Base-by-base conservation (phyloP, 2,113 vertebrate genomes). In the Natator depressus region DNA sequence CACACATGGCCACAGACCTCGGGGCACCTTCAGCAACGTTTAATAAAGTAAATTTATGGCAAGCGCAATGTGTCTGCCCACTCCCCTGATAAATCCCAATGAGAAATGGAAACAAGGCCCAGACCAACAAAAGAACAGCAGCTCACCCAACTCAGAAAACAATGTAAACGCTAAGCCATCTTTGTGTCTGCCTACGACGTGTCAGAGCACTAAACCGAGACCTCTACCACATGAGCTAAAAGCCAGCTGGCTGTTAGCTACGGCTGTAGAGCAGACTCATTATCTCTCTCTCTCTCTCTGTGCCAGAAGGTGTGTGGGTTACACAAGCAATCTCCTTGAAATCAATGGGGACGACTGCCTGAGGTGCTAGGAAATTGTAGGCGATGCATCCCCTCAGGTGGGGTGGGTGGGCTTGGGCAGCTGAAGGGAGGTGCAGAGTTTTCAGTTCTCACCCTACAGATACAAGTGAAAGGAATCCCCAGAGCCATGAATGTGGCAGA, bases 1-100 rank as follows among this genome's bases (percentile, higher is more conserved):
- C 49, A 87, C 96, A 95, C 93, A 91, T 96, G 96, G 83, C 88
- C 95, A n/a, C 79, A 82, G 93, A 94, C 93, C 95, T 89, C 89
- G 24, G 95, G 96, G 96, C 92, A 93, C 86, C 87, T 91, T 94
- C 38, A 84, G 27, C 80, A 91, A 91, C 3, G 0, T 90, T 95
- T 90, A 97, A 93, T 95, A 93, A 96, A 89, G 82, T 84, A 84
- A 29, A 95, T 95, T 87, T 91, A 17, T 65, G 94, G 92, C 72
- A 42, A 7, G 1, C 0, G 3, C 86, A 86, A 7, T 87, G 20
- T 69, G 87, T 80, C 82, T 94, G 62, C 22, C 69, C 55, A 54
- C 1, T 84, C 84, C 85, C 22, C 1, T 1, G 72, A 83, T 87
- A 92, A 25, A 91, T 78, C 84, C 89, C 50, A 82, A 42, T 16